Base-by-base conservation (phyloP, 2,797 vertebrate genomes). In the Emydoidea blandingii region DNA sequence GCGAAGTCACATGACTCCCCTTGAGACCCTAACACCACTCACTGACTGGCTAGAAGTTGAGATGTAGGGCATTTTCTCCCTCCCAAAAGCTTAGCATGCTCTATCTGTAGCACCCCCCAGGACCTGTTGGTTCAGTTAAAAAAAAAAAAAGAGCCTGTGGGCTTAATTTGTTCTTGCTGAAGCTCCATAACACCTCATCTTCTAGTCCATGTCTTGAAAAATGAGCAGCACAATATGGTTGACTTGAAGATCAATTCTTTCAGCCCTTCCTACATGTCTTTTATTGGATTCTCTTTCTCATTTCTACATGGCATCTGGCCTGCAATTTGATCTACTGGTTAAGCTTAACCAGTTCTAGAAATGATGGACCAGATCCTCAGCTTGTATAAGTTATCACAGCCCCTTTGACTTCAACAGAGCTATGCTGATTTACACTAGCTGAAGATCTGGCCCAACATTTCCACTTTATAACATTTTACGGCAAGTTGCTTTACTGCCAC, bases 281-380 rank as follows among this genome's bases (percentile, higher is more conserved):
- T 81, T 44, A 56, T 31, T 79, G 44, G 79, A 76, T 23, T 81
- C 52, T 57, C 18, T 44, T 74, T 1, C 1, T n/a, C 68, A 81
- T 53, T 57, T 31, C 59, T 81, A 78, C 47, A 83, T 50, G 54
- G 21, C 74, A 6, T 74, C n/a, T 57, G 6, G 86, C 79, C 68
- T 89, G 44, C 90, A 94, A 86, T 29, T 47, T 52, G 79, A 83
- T 8, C 79, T 88, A 14, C 15, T 1, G 59, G 76, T 89, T 34
- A 37, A 81, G 92, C 23, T 59, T 79, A 91, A 86, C 86, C 84
- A 44, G 31, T 82, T 88, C 23, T 34, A 41, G n/a, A 79, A 80
- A 47, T 27, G 21, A 25, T 87, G 79, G 79, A 31, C 41, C 82
- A 93, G 18, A 81, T 65, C 59, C 54, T 52, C 79, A 91, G 68